Evolutionary conservation across 2,797 vertebrate species (phyloP), one percentile per base, ranked within the genome.

Genomic region (Trachurus trachurus): DNA sequence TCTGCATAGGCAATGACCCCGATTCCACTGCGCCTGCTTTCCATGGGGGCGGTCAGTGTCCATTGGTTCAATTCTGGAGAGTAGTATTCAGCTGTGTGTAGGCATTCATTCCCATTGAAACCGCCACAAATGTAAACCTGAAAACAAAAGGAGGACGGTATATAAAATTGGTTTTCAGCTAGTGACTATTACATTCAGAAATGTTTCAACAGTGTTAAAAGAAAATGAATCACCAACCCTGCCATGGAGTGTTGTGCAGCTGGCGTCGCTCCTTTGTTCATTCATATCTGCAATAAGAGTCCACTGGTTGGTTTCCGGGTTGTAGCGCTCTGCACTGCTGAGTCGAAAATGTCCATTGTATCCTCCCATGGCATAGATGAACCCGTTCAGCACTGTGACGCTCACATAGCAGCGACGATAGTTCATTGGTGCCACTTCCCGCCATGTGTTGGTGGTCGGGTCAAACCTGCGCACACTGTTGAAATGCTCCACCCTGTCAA

Each of bases 331-430:
- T 0, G 94, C 97, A 0, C 95, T 94, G 82, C 86, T 95, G 58
- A 96, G 94, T 5, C 93, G 87, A 9, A 6, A 21, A 0, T 92
- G 81, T 12, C 97, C 96, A 0, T 97, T 92, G 10, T 87, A 95
- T 10, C 97, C 97, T 19, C 97, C 97, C 88, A 98, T 92, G 74
- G 96, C 96, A 0, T 97, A 98, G 76, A 98, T 95, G 71, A 80
- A 92, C 9, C 93, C 87, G 0, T 95, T 78, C 45, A 97, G 89
- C 11, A 95, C 91, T 0, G 95, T 79, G 7, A 96, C 95, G 0
- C 97, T 97, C 29, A 97, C 93, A 0, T 96, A 97, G 90, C 96
- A 95, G 47, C 96, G 95, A 4, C 92, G 87, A 0, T 44, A 89
- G 83, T 96, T 83, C 97, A 98, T 97, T 8, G 96, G 94, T 0